A percentile compares a stretch with the other conserved stretches of the same genome.
Evolutionary conservation across 2,888 invertebrate genomes (phyloP).

Genomic region (Mellilla xanthometata): DNA sequence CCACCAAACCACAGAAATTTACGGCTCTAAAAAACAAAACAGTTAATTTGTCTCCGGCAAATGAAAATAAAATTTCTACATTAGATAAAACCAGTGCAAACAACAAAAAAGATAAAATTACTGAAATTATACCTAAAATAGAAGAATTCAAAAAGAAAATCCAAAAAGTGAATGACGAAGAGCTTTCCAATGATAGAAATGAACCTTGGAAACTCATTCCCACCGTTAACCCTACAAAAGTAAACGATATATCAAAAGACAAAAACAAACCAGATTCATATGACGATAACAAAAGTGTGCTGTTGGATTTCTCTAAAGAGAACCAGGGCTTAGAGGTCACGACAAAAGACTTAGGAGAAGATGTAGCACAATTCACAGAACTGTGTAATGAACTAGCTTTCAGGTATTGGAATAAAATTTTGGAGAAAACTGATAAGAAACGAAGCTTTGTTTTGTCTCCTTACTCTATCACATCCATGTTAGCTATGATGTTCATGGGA

Average conservation of each 20-base stretch:
- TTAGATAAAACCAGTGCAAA: constrained; percentile 23
- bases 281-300: constrained; percentile 59
- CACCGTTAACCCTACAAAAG: constrained; percentile 78
- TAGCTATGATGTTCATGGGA: constrained; percentile 95
- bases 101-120: constrained; percentile 41
- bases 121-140: constrained; percentile 56
- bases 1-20: constrained; percentile 17
- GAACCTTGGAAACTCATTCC: constrained; percentile 83
- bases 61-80: constrained; percentile 34
- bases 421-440: constrained; percentile 87
- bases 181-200: constrained; percentile 61
- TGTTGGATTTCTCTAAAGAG: constrained; percentile 68
- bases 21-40: constrained; percentile 23
- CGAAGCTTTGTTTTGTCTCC: constrained; percentile 92
- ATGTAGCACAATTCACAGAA: constrained; percentile 89
- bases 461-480: constrained; percentile 91
- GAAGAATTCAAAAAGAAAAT: constrained; percentile 76
- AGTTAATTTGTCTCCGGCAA: constrained; percentile 20
- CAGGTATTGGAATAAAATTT: constrained; percentile 89
- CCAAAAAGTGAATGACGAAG: constrained; percentile 74
- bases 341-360: constrained; percentile 86
- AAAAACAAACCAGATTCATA: constrained; percentile 56
- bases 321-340: constrained; percentile 90
- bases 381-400: constrained; percentile 94
- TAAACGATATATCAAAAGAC: constrained; percentile 61